These are phyloP conservation scores for Brachionus rotundiformis DNA, from an alignment of 1,140 invertebrate genomes.

Conservation along the genomic window DNA sequence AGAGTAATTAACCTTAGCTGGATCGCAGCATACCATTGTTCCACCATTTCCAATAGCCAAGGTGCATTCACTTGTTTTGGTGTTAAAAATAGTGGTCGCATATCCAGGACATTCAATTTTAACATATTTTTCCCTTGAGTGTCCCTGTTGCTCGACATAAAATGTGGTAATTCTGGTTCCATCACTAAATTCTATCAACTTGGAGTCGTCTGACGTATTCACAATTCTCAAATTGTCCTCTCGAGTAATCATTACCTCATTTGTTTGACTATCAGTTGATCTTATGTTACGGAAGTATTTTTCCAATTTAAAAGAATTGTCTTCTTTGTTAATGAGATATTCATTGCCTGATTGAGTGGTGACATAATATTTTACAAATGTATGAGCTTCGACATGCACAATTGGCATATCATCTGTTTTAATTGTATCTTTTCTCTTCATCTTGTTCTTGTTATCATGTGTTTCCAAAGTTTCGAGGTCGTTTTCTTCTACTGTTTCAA, in stretches of 20 bases:
- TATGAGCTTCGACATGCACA: neutral
- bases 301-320: conserved; percentile 42
- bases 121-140: conserved; percentile 49
- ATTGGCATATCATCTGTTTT: conserved; percentile 19
- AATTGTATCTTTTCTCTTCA: conserved; percentile 2
- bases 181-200: conserved; percentile 63
- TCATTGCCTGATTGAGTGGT: conserved; percentile 20
- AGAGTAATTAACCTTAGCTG: conserved; percentile 61
- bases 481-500: neutral
- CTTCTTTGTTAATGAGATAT: conserved; percentile 40
- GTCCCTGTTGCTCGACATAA: conserved; percentile 54
- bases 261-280: neutral
- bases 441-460: neutral
- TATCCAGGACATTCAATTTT: conserved; percentile 62
- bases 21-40: conserved; percentile 58
- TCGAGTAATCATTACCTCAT: conserved; percentile 59
- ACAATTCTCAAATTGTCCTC: conserved; percentile 63
- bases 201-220: conserved; percentile 60
- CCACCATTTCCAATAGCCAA: conserved; percentile 60
- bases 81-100: conserved; percentile 63
- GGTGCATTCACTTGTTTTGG: conserved; percentile 58
- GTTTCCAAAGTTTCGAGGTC: conserved; percentile 33
- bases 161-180: conserved; percentile 63
- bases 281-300: neutral
- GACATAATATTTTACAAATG: neutral